Base-by-base conservation (phyloP, 2,113 vertebrate genomes). In the Onychostruthus taczanowskii region DNA sequence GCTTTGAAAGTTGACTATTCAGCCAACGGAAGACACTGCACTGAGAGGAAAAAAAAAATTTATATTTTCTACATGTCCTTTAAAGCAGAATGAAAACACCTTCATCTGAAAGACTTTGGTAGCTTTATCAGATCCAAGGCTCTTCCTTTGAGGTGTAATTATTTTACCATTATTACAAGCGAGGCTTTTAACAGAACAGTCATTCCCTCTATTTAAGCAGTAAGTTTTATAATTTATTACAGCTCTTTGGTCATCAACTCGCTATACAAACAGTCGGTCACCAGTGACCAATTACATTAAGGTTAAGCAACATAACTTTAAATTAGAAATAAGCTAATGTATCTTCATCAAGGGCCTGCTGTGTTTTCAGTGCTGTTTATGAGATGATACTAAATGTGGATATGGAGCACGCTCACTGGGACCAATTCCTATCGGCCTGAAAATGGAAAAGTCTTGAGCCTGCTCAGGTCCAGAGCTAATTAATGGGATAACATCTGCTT, bases 281-380 rank as follows among this genome's bases (percentile, higher is more conserved):
- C 98, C 83, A 81, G 99, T 99, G 98, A 98, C 98, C 98, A 99
- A 99, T 99, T 99, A 99, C 98, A 97, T 95, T 95, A 96, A 98
- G 97, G 98, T 97, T 98, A 98, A 98, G 98, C 98, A 98, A 97
- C 95, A 96, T 97, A 98, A 97, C 97, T 97, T 97, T 95, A 97
- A 97, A 97, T 98, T 98, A 98, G 97, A 97, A 98, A 97, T 98
- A 98, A 98, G 97, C 97, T 98, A 98, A 98, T 97, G 96, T 95
- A 90, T 97, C 96, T 98, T 98, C 97, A 98, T 98, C 98, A 98
- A 97, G 97, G 97, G 93, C 96, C 96, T 96, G 97, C 97, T 97
- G 94, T 98, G 98, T 98, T 98, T 98, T 97, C 96, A 96, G 96
- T 78, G 93, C 97, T 98, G 98, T 98, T 98, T 98, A 98, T 98